phyloP scores from a whole-genome alignment of 92 coral and sea anemone genomes.

The Phenganax stokvisi region DNA sequence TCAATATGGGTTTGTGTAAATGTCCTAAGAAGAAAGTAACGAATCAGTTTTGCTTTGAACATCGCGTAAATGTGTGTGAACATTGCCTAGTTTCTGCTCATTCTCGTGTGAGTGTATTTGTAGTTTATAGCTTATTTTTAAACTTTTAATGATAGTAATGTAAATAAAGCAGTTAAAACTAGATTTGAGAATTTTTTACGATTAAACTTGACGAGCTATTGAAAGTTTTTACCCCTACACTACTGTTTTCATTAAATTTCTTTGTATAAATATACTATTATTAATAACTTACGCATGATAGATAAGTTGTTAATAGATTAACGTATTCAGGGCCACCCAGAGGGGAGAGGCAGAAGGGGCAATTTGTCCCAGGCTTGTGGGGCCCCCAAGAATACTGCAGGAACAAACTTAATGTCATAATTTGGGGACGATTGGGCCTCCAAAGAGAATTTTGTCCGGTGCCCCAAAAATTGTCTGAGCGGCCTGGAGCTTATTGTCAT shows the following conservation, averaged over 20 bases:
- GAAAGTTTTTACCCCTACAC: background rate
- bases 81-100: slow-evolving; percentile 84
- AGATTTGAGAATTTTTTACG: background rate
- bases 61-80: slow-evolving; percentile 98
- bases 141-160: background rate
- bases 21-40: slow-evolving; percentile 99
- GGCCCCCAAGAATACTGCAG: no score
- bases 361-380: background rate
- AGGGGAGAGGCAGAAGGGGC: no score
- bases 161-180: background rate
- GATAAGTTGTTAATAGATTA: no score
- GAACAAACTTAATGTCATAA: no score
- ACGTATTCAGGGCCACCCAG: no score
- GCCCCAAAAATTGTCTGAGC: no score
- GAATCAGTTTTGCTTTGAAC: slow-evolving; percentile 99
- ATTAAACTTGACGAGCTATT: background rate
- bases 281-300: background rate
- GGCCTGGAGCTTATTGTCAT: background rate
- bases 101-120: slow-evolving; percentile 60
- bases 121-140: background rate
- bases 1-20: slow-evolving; percentile 89
- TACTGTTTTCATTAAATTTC: background rate
- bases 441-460: no score
- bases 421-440: no score
- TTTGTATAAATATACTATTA: background rate